phyloP scores from a whole-genome alignment of 2,113 vertebrate species.

The Oreochromis aureus region DNA sequence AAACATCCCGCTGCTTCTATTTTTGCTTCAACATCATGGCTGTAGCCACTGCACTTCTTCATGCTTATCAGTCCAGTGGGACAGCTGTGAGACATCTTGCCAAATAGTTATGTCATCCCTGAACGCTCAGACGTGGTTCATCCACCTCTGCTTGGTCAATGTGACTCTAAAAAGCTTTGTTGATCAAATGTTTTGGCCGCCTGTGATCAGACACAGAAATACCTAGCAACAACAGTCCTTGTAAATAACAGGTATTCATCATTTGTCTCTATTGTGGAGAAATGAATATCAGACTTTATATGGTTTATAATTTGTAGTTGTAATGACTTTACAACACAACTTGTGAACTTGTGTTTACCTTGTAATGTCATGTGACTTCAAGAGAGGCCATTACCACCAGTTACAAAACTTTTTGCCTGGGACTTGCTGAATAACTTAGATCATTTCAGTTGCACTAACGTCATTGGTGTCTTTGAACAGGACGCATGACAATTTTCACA shows the following conservation, averaged over 20 bases:
- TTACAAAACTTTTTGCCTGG: too few species aligned
- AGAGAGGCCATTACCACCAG: not conserved
- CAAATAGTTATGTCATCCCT: not conserved
- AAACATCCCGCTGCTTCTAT: not conserved
- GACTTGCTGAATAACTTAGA: too few species aligned
- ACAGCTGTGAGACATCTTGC: not conserved
- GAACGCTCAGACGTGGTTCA: not conserved
- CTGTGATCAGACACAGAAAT: not conserved
- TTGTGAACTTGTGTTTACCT: not conserved
- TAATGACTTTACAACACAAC: not conserved
- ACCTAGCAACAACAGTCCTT: not conserved
- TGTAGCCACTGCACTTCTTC: rapidly evolving
- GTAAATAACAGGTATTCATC: not conserved
- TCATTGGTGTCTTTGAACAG: too few species aligned
- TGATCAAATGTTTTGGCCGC: not conserved
- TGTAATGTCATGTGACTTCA: not conserved
- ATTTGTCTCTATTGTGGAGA: not conserved
- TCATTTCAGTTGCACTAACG: too few species aligned
- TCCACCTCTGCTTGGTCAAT: not conserved
- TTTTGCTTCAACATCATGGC: not conserved
- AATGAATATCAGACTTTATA: not conserved
- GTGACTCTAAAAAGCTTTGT: not conserved
- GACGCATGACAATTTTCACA: too few species aligned
- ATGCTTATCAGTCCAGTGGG: not conserved
- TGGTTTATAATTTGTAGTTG: not conserved